phyloP scores from a whole-genome alignment of 2,113 vertebrate genomes.

The Propithecus coquereli region DNA sequence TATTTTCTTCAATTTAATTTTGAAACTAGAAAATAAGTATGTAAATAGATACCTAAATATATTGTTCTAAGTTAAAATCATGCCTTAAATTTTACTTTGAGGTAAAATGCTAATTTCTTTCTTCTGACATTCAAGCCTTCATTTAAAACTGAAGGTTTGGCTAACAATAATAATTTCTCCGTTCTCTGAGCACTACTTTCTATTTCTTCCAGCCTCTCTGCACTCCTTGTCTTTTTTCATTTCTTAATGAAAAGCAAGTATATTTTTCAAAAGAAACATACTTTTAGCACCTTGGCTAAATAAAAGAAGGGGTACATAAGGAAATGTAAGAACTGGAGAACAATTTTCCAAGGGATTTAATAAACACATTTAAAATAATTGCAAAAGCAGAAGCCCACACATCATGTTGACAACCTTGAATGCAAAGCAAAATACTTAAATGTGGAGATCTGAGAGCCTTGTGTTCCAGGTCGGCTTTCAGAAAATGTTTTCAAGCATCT shows the following conservation, averaged over 20 bases:
- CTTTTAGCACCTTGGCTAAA: slow-evolving; percentile 37
- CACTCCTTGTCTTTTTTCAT: neutral
- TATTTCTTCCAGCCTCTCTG: neutral
- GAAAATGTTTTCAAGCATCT: slow-evolving; percentile 4
- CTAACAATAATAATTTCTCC: neutral
- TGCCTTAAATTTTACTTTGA: neutral
- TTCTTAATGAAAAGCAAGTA: slow-evolving; percentile 37
- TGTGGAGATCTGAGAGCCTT: neutral
- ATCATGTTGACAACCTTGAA: slow-evolving; percentile 35
- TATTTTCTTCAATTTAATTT: neutral
- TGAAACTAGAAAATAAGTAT: slow-evolving; percentile 9
- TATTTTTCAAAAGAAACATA: slow-evolving; percentile 36
- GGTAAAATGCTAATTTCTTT: neutral
- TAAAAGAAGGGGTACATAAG: slow-evolving; percentile 34
- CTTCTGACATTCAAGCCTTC: neutral
- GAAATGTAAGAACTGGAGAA: slow-evolving; percentile 38
- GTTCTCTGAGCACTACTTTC: neutral
- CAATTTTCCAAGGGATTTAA: slow-evolving; percentile 22
- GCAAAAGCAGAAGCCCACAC: slow-evolving; percentile 6
- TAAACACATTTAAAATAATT: slow-evolving; percentile 58
- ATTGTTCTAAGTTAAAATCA: neutral
- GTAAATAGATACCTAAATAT: neutral
- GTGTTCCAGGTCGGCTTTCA: neutral
- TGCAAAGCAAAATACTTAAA: slow-evolving; percentile 29
- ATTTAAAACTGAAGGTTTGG: neutral